Conservation (phyloP, 1,140 invertebrate genomes). For the Ceratoteleas bidentatus region DNA sequence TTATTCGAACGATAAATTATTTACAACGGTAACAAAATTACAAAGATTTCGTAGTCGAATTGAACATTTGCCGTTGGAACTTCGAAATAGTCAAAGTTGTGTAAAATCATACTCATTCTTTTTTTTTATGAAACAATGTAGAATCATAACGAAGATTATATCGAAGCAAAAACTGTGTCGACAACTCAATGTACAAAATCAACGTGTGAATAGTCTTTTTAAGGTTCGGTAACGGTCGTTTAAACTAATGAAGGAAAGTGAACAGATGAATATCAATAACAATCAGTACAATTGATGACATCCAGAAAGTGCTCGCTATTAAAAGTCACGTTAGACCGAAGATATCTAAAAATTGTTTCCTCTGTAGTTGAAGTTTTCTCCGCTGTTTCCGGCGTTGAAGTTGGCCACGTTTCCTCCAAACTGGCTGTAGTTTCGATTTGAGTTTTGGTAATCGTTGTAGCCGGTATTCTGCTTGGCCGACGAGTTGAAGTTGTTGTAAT, state of each 20-base stretch:
- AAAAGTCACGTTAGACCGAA: conserved; percentile 7
- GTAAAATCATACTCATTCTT: background rate
- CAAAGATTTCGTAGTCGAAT: background rate
- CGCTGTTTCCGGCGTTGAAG: conserved; percentile 13
- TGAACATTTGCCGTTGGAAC: too few species aligned
- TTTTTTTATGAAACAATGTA: too few species aligned
- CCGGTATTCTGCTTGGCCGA: conserved; percentile 59
- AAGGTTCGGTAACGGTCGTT: background rate
- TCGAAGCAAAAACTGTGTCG: too few species aligned
- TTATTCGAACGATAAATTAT: conserved; percentile 43
- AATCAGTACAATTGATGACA: background rate
- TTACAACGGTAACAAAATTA: conserved; percentile 22
- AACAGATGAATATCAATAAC: background rate
- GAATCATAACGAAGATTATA: too few species aligned
- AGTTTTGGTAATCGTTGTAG: conserved; percentile 60
- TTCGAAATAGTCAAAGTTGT: too few species aligned
- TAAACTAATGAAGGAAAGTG: background rate
- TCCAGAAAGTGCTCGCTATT: conserved; percentile 16
- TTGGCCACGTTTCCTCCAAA: conserved; percentile 13
- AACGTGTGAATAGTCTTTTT: too few species aligned
- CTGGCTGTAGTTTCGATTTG: conserved; percentile 68
- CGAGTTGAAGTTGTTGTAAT: conserved; percentile 70
- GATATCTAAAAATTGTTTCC: conserved; percentile 38
- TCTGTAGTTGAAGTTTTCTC: conserved; percentile 10
- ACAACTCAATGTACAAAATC: too few species aligned